Conservation (phyloP, 2,113 vertebrate genomes). For the Taxidea taxus region DNA sequence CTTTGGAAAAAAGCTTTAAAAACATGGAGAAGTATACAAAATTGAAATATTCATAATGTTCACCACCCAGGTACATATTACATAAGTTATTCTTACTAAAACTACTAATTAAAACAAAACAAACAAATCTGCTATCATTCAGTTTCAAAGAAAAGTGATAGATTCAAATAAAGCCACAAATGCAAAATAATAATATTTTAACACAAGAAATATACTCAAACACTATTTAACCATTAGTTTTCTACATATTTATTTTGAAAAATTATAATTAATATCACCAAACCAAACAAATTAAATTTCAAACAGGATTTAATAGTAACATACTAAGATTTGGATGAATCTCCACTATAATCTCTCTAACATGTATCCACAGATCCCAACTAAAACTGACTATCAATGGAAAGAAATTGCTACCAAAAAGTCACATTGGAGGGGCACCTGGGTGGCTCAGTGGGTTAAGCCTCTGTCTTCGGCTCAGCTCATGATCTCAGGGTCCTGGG, state of each 20-base stretch:
- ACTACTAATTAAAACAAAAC: neutral
- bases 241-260: neutral
- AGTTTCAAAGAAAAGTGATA: neutral
- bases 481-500: too few species aligned
- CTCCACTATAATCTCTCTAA: neutral
- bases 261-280: neutral
- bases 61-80: neutral
- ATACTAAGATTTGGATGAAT: neutral
- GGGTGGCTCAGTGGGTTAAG: too few species aligned
- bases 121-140: neutral
- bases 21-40: neutral
- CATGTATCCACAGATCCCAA: neutral
- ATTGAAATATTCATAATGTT: neutral
- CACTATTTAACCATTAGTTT: neutral
- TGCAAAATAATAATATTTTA: neutral
- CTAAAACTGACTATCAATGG: neutral
- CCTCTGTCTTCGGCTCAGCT: too few species aligned
- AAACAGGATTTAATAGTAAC: neutral
- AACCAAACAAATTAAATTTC: neutral
- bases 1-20: neutral
- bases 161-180: neutral
- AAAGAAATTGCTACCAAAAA: neutral
- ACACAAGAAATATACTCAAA: neutral
- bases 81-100: neutral
- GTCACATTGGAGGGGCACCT: neutral